phyloP scores from a whole-genome alignment of 2,888 invertebrate species.

The Caenorhabditis sp. region DNA sequence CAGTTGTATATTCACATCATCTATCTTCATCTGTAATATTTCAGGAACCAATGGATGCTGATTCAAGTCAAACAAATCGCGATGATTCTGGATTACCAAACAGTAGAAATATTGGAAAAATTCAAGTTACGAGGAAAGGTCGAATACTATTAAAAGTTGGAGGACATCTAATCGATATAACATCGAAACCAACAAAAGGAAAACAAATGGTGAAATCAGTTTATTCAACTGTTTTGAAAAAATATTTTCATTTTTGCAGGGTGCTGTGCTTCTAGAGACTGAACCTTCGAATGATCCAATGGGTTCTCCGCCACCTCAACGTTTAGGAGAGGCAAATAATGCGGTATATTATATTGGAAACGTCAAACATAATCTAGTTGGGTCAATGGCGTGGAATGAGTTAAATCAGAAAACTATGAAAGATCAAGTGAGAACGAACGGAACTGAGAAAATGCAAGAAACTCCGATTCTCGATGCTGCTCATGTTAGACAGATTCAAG shows the following conservation, averaged over 20 bases:
- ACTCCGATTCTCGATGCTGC: not conserved
- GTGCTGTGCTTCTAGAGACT: slow-evolving; percentile 19
- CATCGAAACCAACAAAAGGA: slow-evolving; percentile 11
- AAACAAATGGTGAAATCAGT: slow-evolving; percentile 8
- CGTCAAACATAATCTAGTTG: slow-evolving; percentile 31
- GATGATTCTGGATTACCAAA: slow-evolving; percentile 5
- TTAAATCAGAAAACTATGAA: slow-evolving; percentile 15
- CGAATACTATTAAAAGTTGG: slow-evolving; percentile 15
- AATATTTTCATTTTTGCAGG: slow-evolving; percentile 10
- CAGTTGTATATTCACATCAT: too few relatives aligned
- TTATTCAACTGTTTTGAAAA: not conserved
- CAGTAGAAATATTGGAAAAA: slow-evolving; percentile 34
- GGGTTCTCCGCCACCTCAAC: not conserved
- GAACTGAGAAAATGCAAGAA: not conserved
- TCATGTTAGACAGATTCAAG: slow-evolving; percentile 2
- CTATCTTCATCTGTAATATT: too few relatives aligned
- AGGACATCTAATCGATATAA: slow-evolving; percentile 26
- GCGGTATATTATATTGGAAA: slow-evolving; percentile 30
- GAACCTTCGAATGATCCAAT: slow-evolving; percentile 15
- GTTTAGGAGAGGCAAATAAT: slow-evolving; percentile 4
- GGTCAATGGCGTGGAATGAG: slow-evolving; percentile 26
- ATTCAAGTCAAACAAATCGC: not conserved
- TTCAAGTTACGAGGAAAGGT: slow-evolving; percentile 32
- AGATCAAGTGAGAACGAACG: not conserved
- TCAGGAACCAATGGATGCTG: slow-evolving; percentile 5